Conservation (phyloP, 2,113 vertebrate genomes). For the Lasiurus cinereus region DNA sequence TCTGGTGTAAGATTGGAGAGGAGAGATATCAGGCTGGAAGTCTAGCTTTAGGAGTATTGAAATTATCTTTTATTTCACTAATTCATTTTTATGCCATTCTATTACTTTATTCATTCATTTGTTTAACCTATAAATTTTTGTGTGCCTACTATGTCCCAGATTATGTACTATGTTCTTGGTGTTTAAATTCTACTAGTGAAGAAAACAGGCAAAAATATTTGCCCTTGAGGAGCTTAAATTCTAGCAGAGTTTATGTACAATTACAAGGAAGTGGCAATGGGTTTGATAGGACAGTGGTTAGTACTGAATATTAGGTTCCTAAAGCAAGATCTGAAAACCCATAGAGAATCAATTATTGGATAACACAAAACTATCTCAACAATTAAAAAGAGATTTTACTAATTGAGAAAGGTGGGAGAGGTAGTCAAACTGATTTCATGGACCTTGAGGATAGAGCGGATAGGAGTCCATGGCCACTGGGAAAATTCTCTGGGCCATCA, state of each 20-base stretch:
- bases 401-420: neutral
- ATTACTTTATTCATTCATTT: neutral
- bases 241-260: neutral
- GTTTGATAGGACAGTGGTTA: neutral
- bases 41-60: neutral
- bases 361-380: neutral
- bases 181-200: neutral
- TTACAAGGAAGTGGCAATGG: neutral
- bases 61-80: neutral
- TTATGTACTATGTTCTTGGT: neutral
- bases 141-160: neutral
- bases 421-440: neutral
- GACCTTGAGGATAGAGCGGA: neutral
- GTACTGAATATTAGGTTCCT: neutral
- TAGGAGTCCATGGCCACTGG: neutral
- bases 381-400: neutral
- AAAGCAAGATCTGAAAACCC: constrained; percentile 26
- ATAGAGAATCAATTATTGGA: neutral
- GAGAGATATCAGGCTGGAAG: neutral
- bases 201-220: constrained; percentile 20
- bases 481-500: neutral
- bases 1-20: neutral
- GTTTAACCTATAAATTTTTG: neutral
- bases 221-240: neutral
- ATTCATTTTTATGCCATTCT: constrained; percentile 1